A percentile compares a stretch with the other conserved stretches of the same genome.
Conservation (phyloP, 2,797 vertebrate species). For the Propithecus deckenii region DNA sequence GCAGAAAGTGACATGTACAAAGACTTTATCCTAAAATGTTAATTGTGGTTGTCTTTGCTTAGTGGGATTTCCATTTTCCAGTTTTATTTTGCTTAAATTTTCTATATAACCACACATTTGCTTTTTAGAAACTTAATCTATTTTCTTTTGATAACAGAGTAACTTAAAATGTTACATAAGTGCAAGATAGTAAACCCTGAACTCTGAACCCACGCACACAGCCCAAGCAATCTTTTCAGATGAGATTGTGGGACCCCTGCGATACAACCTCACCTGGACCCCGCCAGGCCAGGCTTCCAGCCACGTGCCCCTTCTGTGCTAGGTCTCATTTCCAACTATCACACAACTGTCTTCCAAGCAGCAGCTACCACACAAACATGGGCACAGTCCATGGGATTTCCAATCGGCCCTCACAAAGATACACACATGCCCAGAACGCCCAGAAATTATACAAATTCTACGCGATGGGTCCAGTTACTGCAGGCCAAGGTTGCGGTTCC, state of each 20-base stretch:
- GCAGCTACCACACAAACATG: not conserved
- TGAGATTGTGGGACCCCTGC: accelerated
- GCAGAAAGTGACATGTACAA: not conserved
- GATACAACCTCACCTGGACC: not conserved
- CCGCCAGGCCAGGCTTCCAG: not conserved
- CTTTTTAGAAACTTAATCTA: not conserved
- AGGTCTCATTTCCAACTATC: not conserved
- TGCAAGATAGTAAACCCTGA: not conserved
- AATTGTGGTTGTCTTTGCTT: not conserved
- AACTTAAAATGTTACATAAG: not conserved
- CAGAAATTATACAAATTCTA: not conserved
- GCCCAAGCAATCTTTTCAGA: not conserved
- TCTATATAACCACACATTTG: not conserved
- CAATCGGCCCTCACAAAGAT: not conserved
- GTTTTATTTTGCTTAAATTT: not conserved
- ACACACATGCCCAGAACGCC: not conserved
- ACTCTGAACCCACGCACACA: not conserved
- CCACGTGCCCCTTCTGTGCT: not conserved
- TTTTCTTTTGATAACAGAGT: not conserved
- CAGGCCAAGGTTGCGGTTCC: not conserved
- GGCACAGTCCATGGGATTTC: not conserved
- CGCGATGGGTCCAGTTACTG: not conserved
- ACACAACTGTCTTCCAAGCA: not conserved
- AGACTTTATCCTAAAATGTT: not conserved
- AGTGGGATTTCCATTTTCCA: not conserved